Conservation (phyloP, 2,797 vertebrate species). For the Varecia variegata region DNA sequence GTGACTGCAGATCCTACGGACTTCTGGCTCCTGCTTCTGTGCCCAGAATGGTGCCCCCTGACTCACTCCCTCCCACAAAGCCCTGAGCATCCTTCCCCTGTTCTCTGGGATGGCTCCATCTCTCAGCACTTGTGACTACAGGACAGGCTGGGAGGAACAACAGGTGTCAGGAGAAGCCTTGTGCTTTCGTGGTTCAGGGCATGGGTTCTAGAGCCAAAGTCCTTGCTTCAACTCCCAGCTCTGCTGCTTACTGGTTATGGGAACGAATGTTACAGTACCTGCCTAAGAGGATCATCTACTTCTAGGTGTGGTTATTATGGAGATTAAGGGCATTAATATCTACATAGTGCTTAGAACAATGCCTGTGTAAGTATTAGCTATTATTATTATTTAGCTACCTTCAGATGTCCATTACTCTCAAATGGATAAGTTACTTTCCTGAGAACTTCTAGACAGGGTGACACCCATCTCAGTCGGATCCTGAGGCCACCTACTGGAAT, state of each 20-base stretch:
- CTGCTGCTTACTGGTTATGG: background rate
- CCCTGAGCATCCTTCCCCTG: background rate
- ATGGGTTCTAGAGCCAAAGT: background rate
- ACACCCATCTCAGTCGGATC: background rate
- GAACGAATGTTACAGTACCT: background rate
- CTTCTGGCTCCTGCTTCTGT: background rate
- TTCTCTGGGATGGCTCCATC: background rate
- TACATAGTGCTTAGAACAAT: background rate
- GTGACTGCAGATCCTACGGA: background rate
- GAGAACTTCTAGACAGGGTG: constrained; percentile 3
- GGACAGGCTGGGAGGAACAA: background rate
- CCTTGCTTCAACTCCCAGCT: background rate
- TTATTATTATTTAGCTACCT: background rate
- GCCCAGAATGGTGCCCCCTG: background rate
- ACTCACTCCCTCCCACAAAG: background rate
- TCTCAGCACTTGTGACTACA: background rate
- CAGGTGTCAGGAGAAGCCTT: background rate
- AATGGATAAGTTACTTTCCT: background rate
- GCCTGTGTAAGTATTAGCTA: background rate
- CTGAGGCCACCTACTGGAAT: background rate
- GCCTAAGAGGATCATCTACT: background rate
- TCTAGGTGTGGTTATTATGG: background rate
- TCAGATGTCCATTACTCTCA: background rate
- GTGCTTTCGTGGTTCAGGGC: background rate
- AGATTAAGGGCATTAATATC: background rate